phyloP scores from a whole-genome alignment of 1,140 invertebrate species.

The Saccostrea cuccullata region DNA sequence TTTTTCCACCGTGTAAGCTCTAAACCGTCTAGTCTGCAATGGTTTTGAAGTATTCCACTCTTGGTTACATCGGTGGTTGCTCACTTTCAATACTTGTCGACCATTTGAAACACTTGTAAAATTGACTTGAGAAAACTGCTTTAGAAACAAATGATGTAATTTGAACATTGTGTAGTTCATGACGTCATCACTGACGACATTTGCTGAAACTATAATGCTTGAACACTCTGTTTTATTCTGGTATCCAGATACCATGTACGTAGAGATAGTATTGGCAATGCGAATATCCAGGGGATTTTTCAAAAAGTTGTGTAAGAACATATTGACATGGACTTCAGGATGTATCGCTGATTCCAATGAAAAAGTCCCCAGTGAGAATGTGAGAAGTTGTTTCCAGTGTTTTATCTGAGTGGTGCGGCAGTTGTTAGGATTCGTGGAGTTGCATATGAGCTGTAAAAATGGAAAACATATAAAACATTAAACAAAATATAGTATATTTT shows the following conservation, averaged over 20 bases:
- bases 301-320: neutral
- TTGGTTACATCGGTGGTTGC: neutral
- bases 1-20: neutral
- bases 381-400: neutral
- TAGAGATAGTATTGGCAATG: neutral
- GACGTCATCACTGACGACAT: neutral
- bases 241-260: neutral
- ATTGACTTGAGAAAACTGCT: neutral
- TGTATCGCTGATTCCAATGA: neutral
- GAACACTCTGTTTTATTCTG: neutral
- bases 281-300: neutral
- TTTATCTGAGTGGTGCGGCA: neutral
- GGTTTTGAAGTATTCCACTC: neutral
- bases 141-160: neutral
- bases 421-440: neutral
- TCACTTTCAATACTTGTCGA: neutral
- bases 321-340: neutral
- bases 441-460: neutral
- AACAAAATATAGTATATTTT: too few relatives aligned
- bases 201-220: neutral
- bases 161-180: neutral
- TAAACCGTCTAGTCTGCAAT: neutral
- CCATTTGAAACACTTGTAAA: neutral
- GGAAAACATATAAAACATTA: neutral
- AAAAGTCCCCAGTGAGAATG: neutral